These are phyloP conservation scores for Brevipalpus yothersi DNA, from an alignment of 1,140 invertebrate species.

Conservation along the genomic window DNA sequence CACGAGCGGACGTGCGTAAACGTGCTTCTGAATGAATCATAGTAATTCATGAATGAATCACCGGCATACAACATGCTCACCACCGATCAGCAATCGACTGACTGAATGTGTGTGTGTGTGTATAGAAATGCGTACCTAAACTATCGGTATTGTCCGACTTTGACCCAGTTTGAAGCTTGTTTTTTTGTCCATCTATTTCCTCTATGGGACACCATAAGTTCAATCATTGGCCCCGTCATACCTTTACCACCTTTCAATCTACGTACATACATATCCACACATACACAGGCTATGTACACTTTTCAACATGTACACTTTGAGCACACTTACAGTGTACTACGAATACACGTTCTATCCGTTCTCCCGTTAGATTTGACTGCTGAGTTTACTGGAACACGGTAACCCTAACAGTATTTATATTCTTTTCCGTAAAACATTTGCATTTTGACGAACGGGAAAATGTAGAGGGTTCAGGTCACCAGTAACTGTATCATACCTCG, in stretches of 20 bases:
- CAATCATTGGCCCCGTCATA: not conserved
- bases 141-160: not conserved
- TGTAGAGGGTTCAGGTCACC: too few relatives aligned
- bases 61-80: not conserved
- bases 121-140: not conserved
- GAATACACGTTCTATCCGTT: too few relatives aligned
- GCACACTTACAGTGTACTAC: too few relatives aligned
- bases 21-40: not conserved
- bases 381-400: not conserved
- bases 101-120: too few relatives aligned
- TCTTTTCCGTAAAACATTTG: not conserved
- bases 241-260: not conserved
- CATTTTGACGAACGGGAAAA: not conserved
- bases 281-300: too few relatives aligned
- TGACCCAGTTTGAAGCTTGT: not conserved
- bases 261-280: too few relatives aligned
- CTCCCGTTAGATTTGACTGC: too few relatives aligned
- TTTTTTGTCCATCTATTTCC: not conserved
- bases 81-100: not conserved
- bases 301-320: too few relatives aligned
- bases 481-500: too few relatives aligned
- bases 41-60: not conserved
- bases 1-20: not conserved
- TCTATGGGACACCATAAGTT: not conserved
- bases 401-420: not conserved